Evolutionary conservation across 2,888 invertebrate genomes (phyloP).

Genomic region (Trissolcus brochymenae): DNA sequence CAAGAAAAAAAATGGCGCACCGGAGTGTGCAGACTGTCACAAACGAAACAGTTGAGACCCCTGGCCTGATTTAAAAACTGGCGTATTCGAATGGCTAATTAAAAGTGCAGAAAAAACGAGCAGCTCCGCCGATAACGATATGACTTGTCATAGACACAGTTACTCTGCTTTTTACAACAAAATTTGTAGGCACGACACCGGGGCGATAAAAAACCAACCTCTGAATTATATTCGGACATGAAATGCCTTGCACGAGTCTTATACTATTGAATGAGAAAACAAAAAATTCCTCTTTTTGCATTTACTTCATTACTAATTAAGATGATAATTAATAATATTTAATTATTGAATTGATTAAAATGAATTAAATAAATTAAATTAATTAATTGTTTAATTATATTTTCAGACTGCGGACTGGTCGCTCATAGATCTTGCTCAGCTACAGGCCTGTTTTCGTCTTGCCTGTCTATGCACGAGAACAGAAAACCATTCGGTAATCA

Average conservation of each 20-base stretch:
- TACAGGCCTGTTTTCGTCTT: conserved; percentile 79
- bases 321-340: no score
- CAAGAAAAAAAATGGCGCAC: not conserved
- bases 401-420: conserved; percentile 82
- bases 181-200: conserved; percentile 48
- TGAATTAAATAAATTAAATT: no score
- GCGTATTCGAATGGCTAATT: conserved; percentile 48
- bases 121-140: conserved; percentile 36
- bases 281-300: conserved; percentile 12
- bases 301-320: conserved; percentile 13
- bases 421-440: conserved; percentile 84
- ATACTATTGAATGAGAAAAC: conserved; percentile 9
- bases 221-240: conserved; percentile 42
- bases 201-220: conserved; percentile 28
- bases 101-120: conserved; percentile 46
- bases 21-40: conserved; percentile 29
- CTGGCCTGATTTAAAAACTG: conserved; percentile 34
- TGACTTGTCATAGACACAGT: conserved; percentile 31
- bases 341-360: no score
- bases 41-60: conserved; percentile 37
- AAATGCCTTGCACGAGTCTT: conserved; percentile 31
- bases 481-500: conserved; percentile 72
- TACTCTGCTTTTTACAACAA: conserved; percentile 34
- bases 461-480: conserved; percentile 75
- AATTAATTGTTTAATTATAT: conserved; percentile 13